Evolutionary conservation across 2,113 vertebrate species (phyloP), one percentile per base, ranked within the genome.

Genomic region (Perca schrenkii): DNA sequence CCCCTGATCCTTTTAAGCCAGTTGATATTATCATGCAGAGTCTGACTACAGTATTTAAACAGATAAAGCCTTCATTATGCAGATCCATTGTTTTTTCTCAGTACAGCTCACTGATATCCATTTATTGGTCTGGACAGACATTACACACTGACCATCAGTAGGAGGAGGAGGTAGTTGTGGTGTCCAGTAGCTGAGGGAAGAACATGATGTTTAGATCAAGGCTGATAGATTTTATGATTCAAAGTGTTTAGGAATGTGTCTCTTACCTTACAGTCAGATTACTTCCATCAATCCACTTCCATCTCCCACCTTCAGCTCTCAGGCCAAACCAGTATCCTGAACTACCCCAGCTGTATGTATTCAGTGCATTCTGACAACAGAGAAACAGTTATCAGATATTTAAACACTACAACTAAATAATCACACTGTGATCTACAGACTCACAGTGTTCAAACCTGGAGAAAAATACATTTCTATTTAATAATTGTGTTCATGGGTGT

Each of bases 281-380:
- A 62, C n/a, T 65, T 73, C 82, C 87, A 83, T 85, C 4, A 2
- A 70, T 0, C 84, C 84, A 86, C 70, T 77, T 82, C 86, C 86
- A 86, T 70, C 1, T 68, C 15, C 65, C 36, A 6, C 21, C 31
- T 63, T 22, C 34, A 65, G 1, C 85, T 80, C 49, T 85, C 46
- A 89, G 82, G 0, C 88, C 88, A 13, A 89, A 65, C 88, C 88
- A 89, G 85, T 58, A 80, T 40, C 54, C 36, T 40, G 36, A 40
- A 40, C 36, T 40, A 0, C 0, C 0, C 4, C 0, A n/a, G 1
- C 46, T 77, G 0, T 17, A 0, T 0, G 0, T 0, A 15, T 0
- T 16, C 31, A 78, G 17, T 13, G 1, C 4, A 0, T 0, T 0
- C 87, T 83, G 68, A 60, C 36, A 7, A 80, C 11, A 47, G 17